Percentiles rank a stretch among this genome's conserved stretches.
Evolutionary conservation across 2,888 invertebrate genomes (phyloP).

Genomic region (Patella pellucida): DNA sequence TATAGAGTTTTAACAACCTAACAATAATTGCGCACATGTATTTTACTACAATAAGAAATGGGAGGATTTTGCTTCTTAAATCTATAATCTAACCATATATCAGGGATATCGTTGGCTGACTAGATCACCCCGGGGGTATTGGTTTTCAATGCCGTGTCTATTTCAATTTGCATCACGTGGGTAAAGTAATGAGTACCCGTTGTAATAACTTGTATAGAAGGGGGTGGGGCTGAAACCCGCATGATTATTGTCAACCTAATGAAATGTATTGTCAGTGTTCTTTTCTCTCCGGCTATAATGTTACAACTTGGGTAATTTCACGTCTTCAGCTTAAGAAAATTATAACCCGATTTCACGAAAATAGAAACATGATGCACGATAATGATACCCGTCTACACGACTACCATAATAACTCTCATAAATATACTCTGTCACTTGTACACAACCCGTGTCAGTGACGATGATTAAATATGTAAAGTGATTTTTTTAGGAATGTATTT

Average conservation of each 20-base stretch:
- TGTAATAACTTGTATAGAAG: not conserved
- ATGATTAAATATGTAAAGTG: too few relatives aligned
- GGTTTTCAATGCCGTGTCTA: not conserved
- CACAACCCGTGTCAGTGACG: too few relatives aligned
- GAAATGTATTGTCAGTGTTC: not conserved
- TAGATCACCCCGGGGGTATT: not conserved
- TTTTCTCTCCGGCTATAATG: not conserved
- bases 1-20: too few relatives aligned
- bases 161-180: slow-evolving; percentile 9
- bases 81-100: too few relatives aligned
- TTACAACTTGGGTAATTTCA: not conserved
- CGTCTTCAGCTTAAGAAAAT: not conserved
- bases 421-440: too few relatives aligned
- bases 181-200: slow-evolving; percentile 7
- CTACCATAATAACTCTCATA: too few relatives aligned
- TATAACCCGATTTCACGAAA: not conserved
- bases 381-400: too few relatives aligned
- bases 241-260: slow-evolving; percentile 1
- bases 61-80: too few relatives aligned
- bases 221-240: not conserved
- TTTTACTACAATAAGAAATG: too few relatives aligned
- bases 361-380: too few relatives aligned
- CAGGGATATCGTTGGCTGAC: not conserved
- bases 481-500: too few relatives aligned
- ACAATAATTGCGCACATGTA: too few relatives aligned